Evolutionary conservation across 2,113 vertebrate species (phyloP), one percentile per base, ranked within the genome.

Genomic region (Platycercus adscitus): DNA sequence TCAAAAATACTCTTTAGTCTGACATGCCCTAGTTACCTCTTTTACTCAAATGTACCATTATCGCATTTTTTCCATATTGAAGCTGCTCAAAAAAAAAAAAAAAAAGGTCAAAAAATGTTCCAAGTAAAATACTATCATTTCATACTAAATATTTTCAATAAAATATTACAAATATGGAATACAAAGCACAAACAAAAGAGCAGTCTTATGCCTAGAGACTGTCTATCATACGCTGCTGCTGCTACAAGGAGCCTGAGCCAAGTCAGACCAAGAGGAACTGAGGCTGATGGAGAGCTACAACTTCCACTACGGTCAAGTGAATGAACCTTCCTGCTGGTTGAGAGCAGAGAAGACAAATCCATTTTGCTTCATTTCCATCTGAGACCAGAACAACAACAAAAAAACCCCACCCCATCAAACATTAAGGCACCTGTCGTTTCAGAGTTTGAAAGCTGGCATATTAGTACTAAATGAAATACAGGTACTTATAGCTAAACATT

Each of bases 1-100:
- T 78, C 44, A 64, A 94, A 97, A 88, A 72, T 79, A 70, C 70
- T 65, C 70, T 86, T 93, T 86, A 75, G 78, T 84, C 53, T 66
- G 37, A 69, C 28, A 21, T 65, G 35, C 33, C 35, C 64, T 64
- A 58, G 1, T 75, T 73, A 81, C 31, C 39, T 76, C 43, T 81
- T 88, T 88, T 50, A 84, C 61, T 94, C 60, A 84, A 46, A 64
- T 0, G 0, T 35, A 69, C 18, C 31, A 20, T 4, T 4, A 2
- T 13, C 64, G 52, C 31, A 31, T 65, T 58, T 65, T 52, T 35
- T 10, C 33, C 13, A 12, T 53, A 69, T 1, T 29, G 41, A 78
- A 64, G 21, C 16, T 64, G 53, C 47, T 73, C 47, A 53, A 44
- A 76, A 41, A 75, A 71, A 52, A 43, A 79, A 75, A 68, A 75